Conservation (phyloP, 2,888 invertebrate genomes). For the Andrena flavipes region DNA sequence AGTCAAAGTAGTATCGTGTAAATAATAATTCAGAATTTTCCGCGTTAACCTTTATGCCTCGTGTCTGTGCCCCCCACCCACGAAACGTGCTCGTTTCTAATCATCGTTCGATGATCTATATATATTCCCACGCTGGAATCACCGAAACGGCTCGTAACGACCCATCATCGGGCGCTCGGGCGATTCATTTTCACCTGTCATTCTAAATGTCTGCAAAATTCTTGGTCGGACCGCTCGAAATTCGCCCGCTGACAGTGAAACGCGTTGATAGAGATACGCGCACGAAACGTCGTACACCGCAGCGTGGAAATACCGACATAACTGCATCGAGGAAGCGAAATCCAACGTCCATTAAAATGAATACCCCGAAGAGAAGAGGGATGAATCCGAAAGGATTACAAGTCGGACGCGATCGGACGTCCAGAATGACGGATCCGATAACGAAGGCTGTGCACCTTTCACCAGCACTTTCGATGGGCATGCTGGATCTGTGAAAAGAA, state of each 20-base stretch:
- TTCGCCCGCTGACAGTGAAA: slow-evolving; percentile 42
- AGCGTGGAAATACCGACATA: slow-evolving; percentile 32
- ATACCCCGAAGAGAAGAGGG: slow-evolving; percentile 29
- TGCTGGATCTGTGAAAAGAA: slow-evolving; percentile 1
- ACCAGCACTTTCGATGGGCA: slow-evolving; percentile 32
- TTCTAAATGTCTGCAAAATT: slow-evolving; percentile 27
- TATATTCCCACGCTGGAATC: background rate
- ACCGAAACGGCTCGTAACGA: background rate
- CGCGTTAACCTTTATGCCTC: background rate
- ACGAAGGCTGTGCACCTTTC: slow-evolving; percentile 42
- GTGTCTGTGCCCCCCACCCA: background rate
- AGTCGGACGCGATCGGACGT: slow-evolving; percentile 47
- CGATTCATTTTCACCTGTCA: slow-evolving; percentile 38
- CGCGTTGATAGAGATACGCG: slow-evolving; percentile 35
- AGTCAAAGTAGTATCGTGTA: background rate
- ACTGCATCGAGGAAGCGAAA: slow-evolving; percentile 34
- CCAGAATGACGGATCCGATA: slow-evolving; percentile 55
- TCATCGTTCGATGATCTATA: background rate
- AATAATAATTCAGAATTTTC: background rate
- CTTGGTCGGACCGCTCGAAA: slow-evolving; percentile 32
- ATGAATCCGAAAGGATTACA: slow-evolving; percentile 54
- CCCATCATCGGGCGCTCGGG: slow-evolving; percentile 25
- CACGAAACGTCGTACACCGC: slow-evolving; percentile 18
- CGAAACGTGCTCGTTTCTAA: background rate
- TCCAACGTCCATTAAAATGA: slow-evolving; percentile 54